A percentile compares a stretch with the other conserved stretches of the same genome.
These are phyloP conservation scores for Hydrozoanthus tunicans DNA, from an alignment of 64 coral and sea anemone species.

Conservation along the genomic window DNA sequence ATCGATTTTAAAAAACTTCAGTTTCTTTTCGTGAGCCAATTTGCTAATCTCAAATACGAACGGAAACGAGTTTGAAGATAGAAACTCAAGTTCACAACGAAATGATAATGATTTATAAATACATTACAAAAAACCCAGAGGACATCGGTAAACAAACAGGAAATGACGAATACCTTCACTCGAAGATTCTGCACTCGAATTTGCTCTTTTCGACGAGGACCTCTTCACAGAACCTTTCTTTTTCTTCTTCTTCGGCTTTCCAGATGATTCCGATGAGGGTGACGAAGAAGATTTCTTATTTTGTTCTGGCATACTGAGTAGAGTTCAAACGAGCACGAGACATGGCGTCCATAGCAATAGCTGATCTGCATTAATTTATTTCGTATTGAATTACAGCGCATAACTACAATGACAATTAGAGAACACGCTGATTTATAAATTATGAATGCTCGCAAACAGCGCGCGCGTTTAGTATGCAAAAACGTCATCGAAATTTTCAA, in stretches of 20 bases:
- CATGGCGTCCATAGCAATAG: slow-evolving; percentile 53
- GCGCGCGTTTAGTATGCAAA: background rate
- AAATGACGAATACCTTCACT: slow-evolving; percentile 41
- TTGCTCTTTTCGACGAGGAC: background rate
- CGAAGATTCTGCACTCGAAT: slow-evolving; percentile 42
- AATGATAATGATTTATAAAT: background rate
- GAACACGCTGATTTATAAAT: background rate
- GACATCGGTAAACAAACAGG: slow-evolving; percentile 29
- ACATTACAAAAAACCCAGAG: background rate
- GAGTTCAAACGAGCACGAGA: background rate
- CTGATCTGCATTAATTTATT: background rate
- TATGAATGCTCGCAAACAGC: background rate
- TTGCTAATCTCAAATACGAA: background rate
- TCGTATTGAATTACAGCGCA: background rate
- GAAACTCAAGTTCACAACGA: background rate
- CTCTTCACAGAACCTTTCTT: slow-evolving; percentile 23
- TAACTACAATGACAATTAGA: slow-evolving; percentile 40
- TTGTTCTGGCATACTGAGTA: slow-evolving; percentile 26
- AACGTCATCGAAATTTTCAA: too few species aligned
- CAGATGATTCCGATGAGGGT: background rate
- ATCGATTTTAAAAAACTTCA: too few species aligned
- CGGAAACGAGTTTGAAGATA: background rate
- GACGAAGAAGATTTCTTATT: slow-evolving; percentile 42
- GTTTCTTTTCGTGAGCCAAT: background rate
- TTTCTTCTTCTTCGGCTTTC: slow-evolving; percentile 44